Base-by-base conservation (phyloP, 2,888 invertebrate genomes). In the Phymatocera aterrima region DNA sequence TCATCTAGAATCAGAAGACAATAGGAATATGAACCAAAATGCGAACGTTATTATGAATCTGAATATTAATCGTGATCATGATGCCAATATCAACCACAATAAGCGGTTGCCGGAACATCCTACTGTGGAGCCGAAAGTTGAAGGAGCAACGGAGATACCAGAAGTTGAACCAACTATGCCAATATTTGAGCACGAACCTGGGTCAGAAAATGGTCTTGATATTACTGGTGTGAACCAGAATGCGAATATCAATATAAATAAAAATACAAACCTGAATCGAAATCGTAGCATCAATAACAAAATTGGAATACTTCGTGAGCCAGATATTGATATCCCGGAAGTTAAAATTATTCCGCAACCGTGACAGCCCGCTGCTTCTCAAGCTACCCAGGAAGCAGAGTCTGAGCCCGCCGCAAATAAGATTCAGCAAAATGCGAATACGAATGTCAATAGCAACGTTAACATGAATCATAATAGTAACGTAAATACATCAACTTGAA, bases 111-210 rank as follows among this genome's bases (percentile, higher is more conserved):
- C 40, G 40, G 21, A 40, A 3, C 40, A 37, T 18, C n/a, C 37
- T 18, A 65, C 21, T n/a, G 40, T 65, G 12, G 21, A 40, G 10
- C 21, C 8, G 40, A 21, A 65, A 65, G n/a, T 8, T 21, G 21
- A 40, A 5, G 21, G 21, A 37, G 21, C 40, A 65, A 21, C 37
- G 10, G 12, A 18, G 40, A 21, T 8, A 21, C 8, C 10, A 3
- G 12, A 40, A 65, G 21, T 65, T 65, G 64, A 40, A 40, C 64
- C 21, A 18, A 40, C 65, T 6, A 65, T 65, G 18, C 40, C 60
- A 10, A 31, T 28, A 31, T 60, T 31, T 15, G 31, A 31, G 15
- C 15, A 34, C 28, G 34, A 60, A 31, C 12, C 31, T 34, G 31
- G 31, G 31, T 34, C 15, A 51, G 18, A 51, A 51, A 18, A 21